phyloP scores from a whole-genome alignment of 2,797 vertebrate species.

The Gallinago stenura region DNA sequence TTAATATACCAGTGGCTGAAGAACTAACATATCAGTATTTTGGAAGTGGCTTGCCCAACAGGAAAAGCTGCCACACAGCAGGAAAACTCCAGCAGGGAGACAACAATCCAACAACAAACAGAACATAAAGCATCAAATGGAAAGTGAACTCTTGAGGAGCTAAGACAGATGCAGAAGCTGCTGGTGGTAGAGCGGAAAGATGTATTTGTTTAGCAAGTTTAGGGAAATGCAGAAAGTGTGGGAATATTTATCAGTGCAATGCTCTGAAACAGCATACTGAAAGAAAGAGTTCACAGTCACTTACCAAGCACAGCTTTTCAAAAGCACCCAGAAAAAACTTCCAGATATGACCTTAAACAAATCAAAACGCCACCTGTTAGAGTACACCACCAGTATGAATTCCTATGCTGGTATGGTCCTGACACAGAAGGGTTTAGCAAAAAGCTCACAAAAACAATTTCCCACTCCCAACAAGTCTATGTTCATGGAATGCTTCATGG shows the following conservation, averaged over 20 bases:
- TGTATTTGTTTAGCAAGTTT: background rate
- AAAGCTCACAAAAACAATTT: background rate
- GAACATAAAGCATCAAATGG: slow-evolving; percentile 25
- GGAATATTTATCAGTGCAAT: background rate
- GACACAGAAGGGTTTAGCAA: background rate
- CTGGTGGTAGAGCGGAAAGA: background rate
- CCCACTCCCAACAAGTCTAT: background rate
- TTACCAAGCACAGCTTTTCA: background rate
- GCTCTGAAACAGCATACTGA: background rate
- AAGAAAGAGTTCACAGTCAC: background rate
- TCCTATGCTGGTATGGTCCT: background rate
- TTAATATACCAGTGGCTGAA: background rate
- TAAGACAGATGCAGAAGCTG: slow-evolving; percentile 6
- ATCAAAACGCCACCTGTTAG: background rate
- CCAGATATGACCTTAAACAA: background rate
- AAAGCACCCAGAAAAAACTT: background rate
- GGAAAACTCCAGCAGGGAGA: slow-evolving; percentile 43
- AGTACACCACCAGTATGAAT: background rate
- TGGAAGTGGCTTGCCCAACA: background rate
- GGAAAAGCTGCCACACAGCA: background rate
- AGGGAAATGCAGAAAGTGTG: background rate
- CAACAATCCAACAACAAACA: slow-evolving; percentile 34
- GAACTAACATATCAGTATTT: background rate
- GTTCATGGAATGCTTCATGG: background rate
- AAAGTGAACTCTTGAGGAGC: background rate